phyloP scores from a whole-genome alignment of 2,797 vertebrate genomes.

The Rhinichthys osculus region DNA sequence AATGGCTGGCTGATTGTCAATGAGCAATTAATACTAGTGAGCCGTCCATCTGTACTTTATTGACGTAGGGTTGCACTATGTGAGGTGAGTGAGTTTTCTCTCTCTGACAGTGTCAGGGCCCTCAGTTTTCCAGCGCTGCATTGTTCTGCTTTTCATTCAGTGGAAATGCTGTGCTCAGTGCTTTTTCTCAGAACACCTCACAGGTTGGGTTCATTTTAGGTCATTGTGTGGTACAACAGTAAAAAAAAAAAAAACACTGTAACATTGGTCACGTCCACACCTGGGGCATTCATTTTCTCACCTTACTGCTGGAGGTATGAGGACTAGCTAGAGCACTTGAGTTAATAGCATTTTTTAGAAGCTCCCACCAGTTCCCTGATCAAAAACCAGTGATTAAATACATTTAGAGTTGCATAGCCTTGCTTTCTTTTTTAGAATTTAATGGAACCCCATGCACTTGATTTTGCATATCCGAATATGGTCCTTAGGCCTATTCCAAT shows the following conservation, averaged over 20 bases:
- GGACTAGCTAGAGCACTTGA: conserved; percentile 5
- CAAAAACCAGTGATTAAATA: background rate
- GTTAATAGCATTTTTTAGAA: background rate
- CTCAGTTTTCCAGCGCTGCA: background rate
- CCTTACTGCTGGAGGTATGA: conserved; percentile 33
- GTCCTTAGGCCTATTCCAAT: background rate
- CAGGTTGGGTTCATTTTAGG: background rate
- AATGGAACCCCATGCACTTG: background rate
- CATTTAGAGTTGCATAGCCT: background rate
- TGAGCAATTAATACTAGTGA: background rate
- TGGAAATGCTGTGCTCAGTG: conserved; percentile 22
- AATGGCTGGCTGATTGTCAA: background rate
- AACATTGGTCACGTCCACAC: background rate
- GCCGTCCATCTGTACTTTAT: background rate
- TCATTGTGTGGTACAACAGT: background rate
- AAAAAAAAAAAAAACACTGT: background rate
- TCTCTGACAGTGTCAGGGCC: background rate
- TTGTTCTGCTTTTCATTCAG: conserved; percentile 22
- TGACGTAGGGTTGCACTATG: background rate
- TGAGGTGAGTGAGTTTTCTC: conserved; percentile 1
- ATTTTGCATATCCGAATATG: background rate
- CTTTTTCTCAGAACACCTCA: conserved; percentile 28
- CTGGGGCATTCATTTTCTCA: background rate
- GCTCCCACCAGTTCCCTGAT: background rate
- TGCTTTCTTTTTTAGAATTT: conserved; percentile 1